Evolutionary conservation across 2,797 vertebrate genomes (phyloP), one percentile per base, ranked within the genome.

Genomic region (Phaenicophaeus curvirostris): DNA sequence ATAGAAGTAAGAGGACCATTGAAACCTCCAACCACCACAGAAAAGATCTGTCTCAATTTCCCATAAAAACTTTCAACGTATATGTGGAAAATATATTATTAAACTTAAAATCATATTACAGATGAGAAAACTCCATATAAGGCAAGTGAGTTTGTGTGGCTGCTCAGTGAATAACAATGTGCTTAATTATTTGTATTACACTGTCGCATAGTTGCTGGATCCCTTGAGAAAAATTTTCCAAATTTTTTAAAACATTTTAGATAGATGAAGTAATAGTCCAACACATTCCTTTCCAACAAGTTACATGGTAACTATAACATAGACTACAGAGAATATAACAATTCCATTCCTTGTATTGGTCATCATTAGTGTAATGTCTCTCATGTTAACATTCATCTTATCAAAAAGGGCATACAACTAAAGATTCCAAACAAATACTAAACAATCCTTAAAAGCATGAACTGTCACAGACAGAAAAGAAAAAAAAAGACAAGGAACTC

Each of bases 171-270:
- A 81, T 78, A 93, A 90, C 72, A 94, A 94, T 58, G 58, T 91
- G 72, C 57, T 92, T 97, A 97, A 97, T 98, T 97, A 97, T 97
- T 97, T 98, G 93, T 86, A 94, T 95, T 96, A 95, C 31, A 89
- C 57, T 87, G 87, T 93, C 83, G 96, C 88, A 97, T 95, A 97
- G 91, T 51, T 97, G 58, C 92, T 95, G 65, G 75, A 61, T 80
- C 93, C 82, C 95, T 93, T 87, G 95, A 97, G 97, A 97, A 97
- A 98, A 93, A 96, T 95, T 93, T 97, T 91, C 96, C 62, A 95
- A 95, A 97, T 98, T 97, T 96, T 97, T 97, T 80, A 95, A 96
- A 94, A 95, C 96, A 97, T 98, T 97, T 97, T 96, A 94, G 86
- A 94, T 89, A 93, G 91, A 97, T 98, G 97, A 98, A 69, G 94